Percentiles rank a stretch among this genome's conserved stretches.
Conservation (phyloP, 2,113 vertebrate species). For the Siniperca chuatsi region DNA sequence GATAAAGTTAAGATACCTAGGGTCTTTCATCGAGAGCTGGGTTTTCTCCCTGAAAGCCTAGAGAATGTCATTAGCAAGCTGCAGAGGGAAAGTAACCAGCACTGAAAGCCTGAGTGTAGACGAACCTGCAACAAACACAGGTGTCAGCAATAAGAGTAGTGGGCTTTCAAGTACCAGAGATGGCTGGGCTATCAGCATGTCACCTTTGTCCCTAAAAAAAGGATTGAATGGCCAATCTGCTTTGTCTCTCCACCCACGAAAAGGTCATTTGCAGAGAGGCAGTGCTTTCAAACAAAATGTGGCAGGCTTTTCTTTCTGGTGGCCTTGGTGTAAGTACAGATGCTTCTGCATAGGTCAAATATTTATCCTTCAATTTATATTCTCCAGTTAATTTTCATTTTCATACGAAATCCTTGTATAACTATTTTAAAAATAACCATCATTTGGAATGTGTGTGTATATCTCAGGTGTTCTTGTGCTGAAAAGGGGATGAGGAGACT, state of each 20-base stretch:
- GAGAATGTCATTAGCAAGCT: conserved; percentile 63
- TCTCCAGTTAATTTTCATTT: conserved; percentile 34
- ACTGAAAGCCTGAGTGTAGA: conserved; percentile 56
- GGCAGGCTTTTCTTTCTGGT: conserved; percentile 57
- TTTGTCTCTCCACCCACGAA: conserved; percentile 58
- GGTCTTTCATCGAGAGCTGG: conserved; percentile 34
- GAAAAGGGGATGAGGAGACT: conserved; percentile 45
- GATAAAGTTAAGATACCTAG: conserved; percentile 30
- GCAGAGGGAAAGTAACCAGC: conserved; percentile 40
- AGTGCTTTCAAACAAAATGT: conserved; percentile 68
- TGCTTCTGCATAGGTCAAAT: conserved; percentile 48
- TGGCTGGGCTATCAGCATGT: conserved; percentile 58
- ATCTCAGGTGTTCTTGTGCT: conserved; percentile 22
- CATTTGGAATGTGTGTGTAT: conserved; percentile 21
- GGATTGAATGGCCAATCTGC: conserved; percentile 61
- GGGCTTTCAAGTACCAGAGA: conserved; percentile 65
- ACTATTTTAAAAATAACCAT: not conserved
- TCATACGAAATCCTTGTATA: conserved; percentile 9
- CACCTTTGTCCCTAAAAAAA: conserved; percentile 58
- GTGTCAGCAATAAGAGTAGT: conserved; percentile 52
- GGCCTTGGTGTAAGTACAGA: conserved; percentile 17
- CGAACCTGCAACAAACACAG: conserved; percentile 57
- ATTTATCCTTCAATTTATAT: conserved; percentile 61
- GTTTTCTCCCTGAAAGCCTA: conserved; percentile 21
- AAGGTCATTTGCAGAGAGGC: conserved; percentile 69